Evolutionary conservation across 2,113 vertebrate species (phyloP).

Genomic region (rabbit (Oryctolagus cuniculus)): DNA sequence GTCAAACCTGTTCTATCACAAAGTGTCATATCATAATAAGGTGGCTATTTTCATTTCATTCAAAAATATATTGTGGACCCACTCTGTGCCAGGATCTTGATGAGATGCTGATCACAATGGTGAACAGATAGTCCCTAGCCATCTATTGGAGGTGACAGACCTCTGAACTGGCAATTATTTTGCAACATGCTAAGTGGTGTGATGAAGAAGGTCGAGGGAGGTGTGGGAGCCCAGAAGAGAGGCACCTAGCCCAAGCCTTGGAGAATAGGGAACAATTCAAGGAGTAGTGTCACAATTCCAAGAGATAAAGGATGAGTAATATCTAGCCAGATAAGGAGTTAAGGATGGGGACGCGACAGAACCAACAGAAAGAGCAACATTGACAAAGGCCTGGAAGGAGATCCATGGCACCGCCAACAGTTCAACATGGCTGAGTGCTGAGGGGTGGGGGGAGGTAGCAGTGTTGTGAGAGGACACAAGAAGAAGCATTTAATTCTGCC

Average conservation of each 20-base stretch:
- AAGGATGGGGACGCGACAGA: not conserved
- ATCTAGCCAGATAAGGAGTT: not conserved
- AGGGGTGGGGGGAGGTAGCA: not conserved
- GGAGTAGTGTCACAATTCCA: not conserved
- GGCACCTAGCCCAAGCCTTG: not conserved
- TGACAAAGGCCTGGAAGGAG: not conserved
- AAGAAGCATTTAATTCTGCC: not conserved
- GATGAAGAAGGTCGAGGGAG: not conserved
- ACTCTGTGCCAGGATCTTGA: constrained; percentile 15
- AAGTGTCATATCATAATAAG: not conserved
- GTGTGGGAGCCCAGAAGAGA: not conserved
- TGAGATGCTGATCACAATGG: constrained; percentile 2
- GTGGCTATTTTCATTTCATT: not conserved
- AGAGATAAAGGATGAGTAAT: not conserved
- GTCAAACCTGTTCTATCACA: not conserved
- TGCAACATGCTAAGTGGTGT: not conserved
- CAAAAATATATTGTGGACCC: not conserved
- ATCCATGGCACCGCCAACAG: not conserved
- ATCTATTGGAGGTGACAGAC: not conserved
- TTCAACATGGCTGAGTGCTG: not conserved
- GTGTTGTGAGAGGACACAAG: not conserved
- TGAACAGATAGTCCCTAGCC: not conserved
- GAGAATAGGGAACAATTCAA: not conserved
- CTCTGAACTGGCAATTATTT: not conserved
- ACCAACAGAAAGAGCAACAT: not conserved